Evolutionary conservation across 1,140 invertebrate genomes (phyloP).

Genomic region (Alviniconcha marisindica): DNA sequence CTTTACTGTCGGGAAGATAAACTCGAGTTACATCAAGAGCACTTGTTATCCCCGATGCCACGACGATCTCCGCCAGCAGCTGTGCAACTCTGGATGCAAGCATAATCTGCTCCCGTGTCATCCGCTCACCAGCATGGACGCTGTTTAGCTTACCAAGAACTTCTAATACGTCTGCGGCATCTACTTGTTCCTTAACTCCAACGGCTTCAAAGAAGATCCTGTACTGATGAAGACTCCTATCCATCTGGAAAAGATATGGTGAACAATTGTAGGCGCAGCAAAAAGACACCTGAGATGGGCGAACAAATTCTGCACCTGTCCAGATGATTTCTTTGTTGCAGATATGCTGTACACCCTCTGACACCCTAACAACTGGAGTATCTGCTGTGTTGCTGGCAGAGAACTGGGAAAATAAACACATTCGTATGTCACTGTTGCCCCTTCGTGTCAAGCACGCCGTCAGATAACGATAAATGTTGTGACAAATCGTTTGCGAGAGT

Average conservation of each 20-base stretch:
- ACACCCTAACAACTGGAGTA: too few relatives aligned
- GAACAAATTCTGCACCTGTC: slow-evolving; percentile 37
- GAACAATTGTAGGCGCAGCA: slow-evolving; percentile 33
- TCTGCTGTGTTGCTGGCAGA: too few relatives aligned
- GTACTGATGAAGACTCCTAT: not conserved
- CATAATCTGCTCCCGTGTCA: not conserved
- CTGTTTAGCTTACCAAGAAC: slow-evolving; percentile 4
- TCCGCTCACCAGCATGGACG: not conserved
- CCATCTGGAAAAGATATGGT: slow-evolving; percentile 53
- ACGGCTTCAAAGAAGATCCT: slow-evolving; percentile 37
- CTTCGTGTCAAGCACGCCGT: not conserved
- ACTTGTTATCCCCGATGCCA: not conserved
- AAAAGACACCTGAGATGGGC: slow-evolving; percentile 44
- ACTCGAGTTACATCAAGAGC: not conserved
- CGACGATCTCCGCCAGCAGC: not conserved
- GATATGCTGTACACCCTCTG: not conserved
- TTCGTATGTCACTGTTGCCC: not conserved
- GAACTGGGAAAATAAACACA: not conserved
- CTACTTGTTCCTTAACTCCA: slow-evolving; percentile 47
- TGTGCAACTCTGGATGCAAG: not conserved
- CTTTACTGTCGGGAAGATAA: slow-evolving; percentile 50
- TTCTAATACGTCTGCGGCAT: slow-evolving; percentile 18
- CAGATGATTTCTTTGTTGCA: slow-evolving; percentile 38
- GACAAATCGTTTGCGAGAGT: not conserved
- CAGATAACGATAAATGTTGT: slow-evolving; percentile 4